Evolutionary conservation across 2,888 invertebrate genomes (phyloP), one percentile per base, ranked within the genome.

Genomic region (Cataglyphis albicans): DNA sequence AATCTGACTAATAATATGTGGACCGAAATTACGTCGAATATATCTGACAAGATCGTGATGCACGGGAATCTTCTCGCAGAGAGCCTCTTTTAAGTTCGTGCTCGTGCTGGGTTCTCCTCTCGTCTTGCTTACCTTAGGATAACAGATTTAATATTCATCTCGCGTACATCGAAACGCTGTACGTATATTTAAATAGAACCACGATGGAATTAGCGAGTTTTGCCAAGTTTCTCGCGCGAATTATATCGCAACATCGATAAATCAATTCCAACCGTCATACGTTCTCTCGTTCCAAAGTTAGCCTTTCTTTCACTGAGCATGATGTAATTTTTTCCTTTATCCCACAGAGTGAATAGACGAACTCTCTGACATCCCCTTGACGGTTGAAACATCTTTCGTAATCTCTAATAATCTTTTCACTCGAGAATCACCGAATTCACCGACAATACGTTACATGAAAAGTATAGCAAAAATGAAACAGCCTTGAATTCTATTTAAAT

Each of bases 41-140:
- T 92, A 91, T 61, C 93, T 85, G 18, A 93, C 76, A 0, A 92
- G 86, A 74, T 93, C 93, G 32, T 93, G 90, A 29, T 93, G 91
- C 12, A 93, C 61, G 0, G 93, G 93, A 61, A 93, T 93, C 81
- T 93, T 93, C 73, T 93, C 93, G 73, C 91, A 90, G 0, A 93
- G 81, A 0, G 92, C 93, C 81, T 93, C 93, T 78, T 93, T 93
- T 44, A 93, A 86, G 74, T 93, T 87, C 32, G 81, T 88, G 48
- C 92, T 92, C 3, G 91, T 90, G 68, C 93, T 93, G 1, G 93
- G 93, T 5, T 72, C 82, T 3, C 93, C 93, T 52, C 91, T 88
- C 21, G 92, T 92, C 65, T 61, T 90, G 57, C 89, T 90, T 21
- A 85, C 84, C 89, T 89, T 81, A 55, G 80, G 18, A 0, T 12